Conservation (phyloP, 2,113 vertebrate species). For the Urocitellus parryii region DNA sequence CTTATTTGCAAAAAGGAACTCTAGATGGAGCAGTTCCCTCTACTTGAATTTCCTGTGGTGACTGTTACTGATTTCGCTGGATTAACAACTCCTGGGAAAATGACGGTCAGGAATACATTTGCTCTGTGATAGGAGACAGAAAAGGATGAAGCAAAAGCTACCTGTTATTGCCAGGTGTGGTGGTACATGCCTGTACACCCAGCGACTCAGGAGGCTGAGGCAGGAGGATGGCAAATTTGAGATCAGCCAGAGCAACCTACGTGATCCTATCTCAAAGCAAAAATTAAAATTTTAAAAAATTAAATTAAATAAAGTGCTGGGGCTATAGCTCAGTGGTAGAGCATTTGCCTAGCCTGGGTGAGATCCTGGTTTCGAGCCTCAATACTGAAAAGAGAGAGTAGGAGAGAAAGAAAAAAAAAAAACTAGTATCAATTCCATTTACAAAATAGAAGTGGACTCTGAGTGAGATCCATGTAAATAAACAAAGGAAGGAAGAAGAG, state of each 20-base stretch:
- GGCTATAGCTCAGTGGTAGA: not conserved
- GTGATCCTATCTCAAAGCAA: no score
- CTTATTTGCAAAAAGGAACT: slow-evolving; percentile 80
- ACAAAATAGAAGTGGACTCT: slow-evolving; percentile 31
- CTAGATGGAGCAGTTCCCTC: slow-evolving; percentile 89
- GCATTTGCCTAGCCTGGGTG: not conserved
- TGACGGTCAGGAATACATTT: slow-evolving; percentile 68
- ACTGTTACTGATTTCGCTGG: slow-evolving; percentile 64
- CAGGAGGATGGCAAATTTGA: not conserved
- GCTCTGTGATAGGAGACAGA: slow-evolving; percentile 17
- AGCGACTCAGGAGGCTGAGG: not conserved
- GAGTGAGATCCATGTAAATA: not conserved
- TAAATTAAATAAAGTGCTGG: not conserved
- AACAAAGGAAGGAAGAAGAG: not conserved
- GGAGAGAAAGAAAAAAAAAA: not conserved
- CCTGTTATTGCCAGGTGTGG: no score
- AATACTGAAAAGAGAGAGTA: not conserved
- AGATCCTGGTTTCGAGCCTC: not conserved
- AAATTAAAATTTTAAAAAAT: no score
- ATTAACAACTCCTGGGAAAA: slow-evolving; percentile 64
- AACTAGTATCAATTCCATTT: not conserved
- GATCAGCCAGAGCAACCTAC: no score
- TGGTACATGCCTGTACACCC: not conserved
- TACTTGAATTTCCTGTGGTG: slow-evolving; percentile 78
- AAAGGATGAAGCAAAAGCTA: not conserved